These are phyloP conservation scores for Ivindomyrus marchei DNA, from an alignment of 2,113 vertebrate genomes.

Conservation along the genomic window DNA sequence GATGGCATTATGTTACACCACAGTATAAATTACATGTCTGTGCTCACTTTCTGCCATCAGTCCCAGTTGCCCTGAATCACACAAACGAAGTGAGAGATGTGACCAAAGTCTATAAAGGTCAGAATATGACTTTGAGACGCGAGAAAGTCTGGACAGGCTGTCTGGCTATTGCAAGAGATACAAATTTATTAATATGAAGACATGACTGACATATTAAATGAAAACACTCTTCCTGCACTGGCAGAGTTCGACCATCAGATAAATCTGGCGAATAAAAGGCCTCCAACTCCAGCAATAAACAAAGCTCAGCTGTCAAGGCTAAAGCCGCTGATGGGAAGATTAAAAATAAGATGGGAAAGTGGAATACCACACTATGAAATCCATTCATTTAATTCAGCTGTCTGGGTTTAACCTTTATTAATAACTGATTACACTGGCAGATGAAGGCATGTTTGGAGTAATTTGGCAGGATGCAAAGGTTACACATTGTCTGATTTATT, in stretches of 20 bases:
- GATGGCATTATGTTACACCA: neutral
- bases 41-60: neutral
- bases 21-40: neutral
- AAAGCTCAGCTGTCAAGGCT: neutral
- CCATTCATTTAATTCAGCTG: neutral
- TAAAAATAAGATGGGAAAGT: constrained; percentile 12
- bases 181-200: constrained; percentile 7
- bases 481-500: constrained; percentile 16
- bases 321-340: constrained; percentile 2
- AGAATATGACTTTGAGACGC: neutral
- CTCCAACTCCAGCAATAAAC: constrained; percentile 5
- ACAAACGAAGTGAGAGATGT: neutral
- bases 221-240: neutral
- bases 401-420: constrained; percentile 25
- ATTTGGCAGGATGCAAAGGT: constrained; percentile 21
- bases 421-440: constrained; percentile 1
- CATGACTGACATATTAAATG: constrained; percentile 6
- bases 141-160: neutral
- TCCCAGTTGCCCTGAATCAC: neutral
- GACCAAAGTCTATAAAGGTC: neutral
- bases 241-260: constrained; percentile 6
- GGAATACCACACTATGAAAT: neutral
- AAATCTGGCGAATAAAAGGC: neutral
- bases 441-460: constrained; percentile 7
- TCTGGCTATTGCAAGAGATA: neutral